Evolutionary conservation across 2,888 invertebrate species (phyloP).

Genomic region (Euphydryas editha): DNA sequence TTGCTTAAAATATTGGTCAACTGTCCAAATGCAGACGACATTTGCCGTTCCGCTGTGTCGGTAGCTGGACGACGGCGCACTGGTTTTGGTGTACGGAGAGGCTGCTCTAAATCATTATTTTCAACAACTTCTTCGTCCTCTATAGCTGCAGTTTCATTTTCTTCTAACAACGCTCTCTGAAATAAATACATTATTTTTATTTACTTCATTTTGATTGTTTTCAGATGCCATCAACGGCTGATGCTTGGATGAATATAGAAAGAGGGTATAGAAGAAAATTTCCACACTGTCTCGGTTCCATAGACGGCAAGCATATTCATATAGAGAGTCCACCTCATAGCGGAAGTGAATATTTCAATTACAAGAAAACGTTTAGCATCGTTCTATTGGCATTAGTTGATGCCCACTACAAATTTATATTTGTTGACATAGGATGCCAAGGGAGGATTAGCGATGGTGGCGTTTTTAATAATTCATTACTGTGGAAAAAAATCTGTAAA

Average conservation of each 20-base stretch:
- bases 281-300: slow-evolving; percentile 42
- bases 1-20: neutral
- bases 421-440: slow-evolving; percentile 42
- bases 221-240: neutral
- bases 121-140: too few species aligned
- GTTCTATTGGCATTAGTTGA: slow-evolving; percentile 51
- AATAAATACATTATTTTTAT: too few species aligned
- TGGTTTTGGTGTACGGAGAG: neutral
- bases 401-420: slow-evolving; percentile 46
- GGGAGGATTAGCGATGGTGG: slow-evolving; percentile 36
- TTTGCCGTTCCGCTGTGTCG: neutral
- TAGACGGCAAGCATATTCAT: slow-evolving; percentile 50
- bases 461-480: slow-evolving; percentile 20
- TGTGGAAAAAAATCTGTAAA: slow-evolving; percentile 22
- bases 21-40: neutral
- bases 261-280: slow-evolving; percentile 30
- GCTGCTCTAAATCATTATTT: too few species aligned
- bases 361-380: slow-evolving; percentile 48
- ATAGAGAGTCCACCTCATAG: slow-evolving; percentile 45
- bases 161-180: too few species aligned
- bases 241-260: slow-evolving; percentile 13
- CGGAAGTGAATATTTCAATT: slow-evolving; percentile 43
- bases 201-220: slow-evolving; percentile 6
- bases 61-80: neutral
- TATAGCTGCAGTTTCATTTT: too few species aligned